Base-by-base conservation (phyloP, 1,140 invertebrate genomes). In the Drosophila paulistorum region DNA sequence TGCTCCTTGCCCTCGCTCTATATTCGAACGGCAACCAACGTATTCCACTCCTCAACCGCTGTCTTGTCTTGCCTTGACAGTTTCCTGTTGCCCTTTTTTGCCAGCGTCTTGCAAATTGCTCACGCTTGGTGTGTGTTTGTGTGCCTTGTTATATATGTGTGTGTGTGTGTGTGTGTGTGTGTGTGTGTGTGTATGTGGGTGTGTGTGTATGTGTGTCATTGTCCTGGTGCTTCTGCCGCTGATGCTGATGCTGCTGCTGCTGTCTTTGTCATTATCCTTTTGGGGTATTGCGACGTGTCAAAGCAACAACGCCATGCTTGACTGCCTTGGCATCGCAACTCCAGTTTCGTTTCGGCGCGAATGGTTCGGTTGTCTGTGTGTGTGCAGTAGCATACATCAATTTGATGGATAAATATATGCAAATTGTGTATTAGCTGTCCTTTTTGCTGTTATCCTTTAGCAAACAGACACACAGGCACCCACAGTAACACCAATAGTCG, bases 381-480 rank as follows among this genome's bases (percentile, higher is more conserved):
- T 86, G 70, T 87, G 84, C 83, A 87, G 83, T 91, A 89, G 89
- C 89, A 91, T 91, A 84, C 90, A 91, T 91, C 90, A 91, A 91
- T 91, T 91, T 91, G 90, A 91, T 91, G 90, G 90, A 91, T 91
- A 91, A 91, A 91, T 91, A 91, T 91, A 91, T 91, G 90, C 90
- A 91, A 91, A 91, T 91, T 91, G 90, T 91, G 90, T 91, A 91
- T 91, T 91, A 91, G 90, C 90, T 80, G 73, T 82, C 77, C 79
- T 80, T 86, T 86, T 86, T 89, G 82, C 54, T 89, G 85, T 89
- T 89, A 89, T 89, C 85, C 84, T 89, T 89, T 89, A 78, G 84
- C 85, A 89, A 89, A 89, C 83, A 87, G 59, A 67, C 72, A 63
- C 65, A 78, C 75, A 54, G 41, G 17, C 63, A 65, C 51, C 67